Conservation (phyloP, 1,140 invertebrate genomes). For the Cryptotermes secundus region DNA sequence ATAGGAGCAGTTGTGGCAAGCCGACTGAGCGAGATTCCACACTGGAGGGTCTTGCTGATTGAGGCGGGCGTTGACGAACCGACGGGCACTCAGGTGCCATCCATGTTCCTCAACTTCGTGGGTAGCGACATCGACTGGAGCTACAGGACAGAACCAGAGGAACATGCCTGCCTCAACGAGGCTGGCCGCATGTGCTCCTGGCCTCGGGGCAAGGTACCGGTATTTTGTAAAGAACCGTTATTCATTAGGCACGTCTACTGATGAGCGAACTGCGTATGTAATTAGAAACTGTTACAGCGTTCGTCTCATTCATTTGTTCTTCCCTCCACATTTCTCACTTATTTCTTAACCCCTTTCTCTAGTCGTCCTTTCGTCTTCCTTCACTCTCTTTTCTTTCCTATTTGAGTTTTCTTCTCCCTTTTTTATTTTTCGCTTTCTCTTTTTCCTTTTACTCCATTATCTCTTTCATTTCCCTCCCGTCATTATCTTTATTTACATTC, state of each 20-base stretch:
- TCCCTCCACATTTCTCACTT: too few relatives aligned
- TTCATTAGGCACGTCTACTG: too few relatives aligned
- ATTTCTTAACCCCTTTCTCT: too few relatives aligned
- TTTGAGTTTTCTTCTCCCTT: too few relatives aligned
- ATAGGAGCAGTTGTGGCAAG: conserved; percentile 49
- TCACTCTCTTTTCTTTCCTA: too few relatives aligned
- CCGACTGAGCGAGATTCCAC: conserved; percentile 44
- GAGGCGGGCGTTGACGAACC: conserved; percentile 83
- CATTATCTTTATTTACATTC: too few relatives aligned
- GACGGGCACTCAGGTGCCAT: conserved; percentile 79
- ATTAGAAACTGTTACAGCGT: background rate
- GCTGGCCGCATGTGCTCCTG: conserved; percentile 73
- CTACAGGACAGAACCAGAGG: conserved; percentile 83
- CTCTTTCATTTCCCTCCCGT: too few relatives aligned
- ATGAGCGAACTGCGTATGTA: background rate
- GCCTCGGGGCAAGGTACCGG: conserved; percentile 78
- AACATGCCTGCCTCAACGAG: conserved; percentile 75
- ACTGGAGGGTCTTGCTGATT: conserved; percentile 76
- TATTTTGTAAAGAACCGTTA: conserved; percentile 28
- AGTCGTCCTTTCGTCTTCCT: too few relatives aligned
- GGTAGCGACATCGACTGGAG: conserved; percentile 84
- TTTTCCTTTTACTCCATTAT: too few relatives aligned
- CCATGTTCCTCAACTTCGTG: conserved; percentile 81
- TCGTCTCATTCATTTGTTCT: too few relatives aligned
- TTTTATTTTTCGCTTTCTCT: too few relatives aligned